A percentile compares a stretch with the other conserved stretches of the same genome.
Conservation (phyloP, 2,797 vertebrate genomes). For the Botia almorhae region DNA sequence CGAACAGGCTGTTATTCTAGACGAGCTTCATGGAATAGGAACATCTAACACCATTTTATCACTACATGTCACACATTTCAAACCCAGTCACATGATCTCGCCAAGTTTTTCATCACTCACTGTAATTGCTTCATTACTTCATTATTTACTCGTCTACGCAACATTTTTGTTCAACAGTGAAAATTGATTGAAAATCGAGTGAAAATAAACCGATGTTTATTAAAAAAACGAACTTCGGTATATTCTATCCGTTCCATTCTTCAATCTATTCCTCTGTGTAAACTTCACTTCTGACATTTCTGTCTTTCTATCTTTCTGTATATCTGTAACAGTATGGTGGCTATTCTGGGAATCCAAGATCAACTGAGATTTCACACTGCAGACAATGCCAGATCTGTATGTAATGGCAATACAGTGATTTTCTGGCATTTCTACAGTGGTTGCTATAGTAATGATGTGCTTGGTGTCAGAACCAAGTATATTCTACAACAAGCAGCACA, state of each 20-base stretch:
- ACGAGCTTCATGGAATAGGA: background rate
- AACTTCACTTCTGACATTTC: background rate
- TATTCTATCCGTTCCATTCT: background rate
- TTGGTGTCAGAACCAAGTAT: slow-evolving; percentile 12
- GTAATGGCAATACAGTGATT: slow-evolving; percentile 14
- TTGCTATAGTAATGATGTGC: slow-evolving; percentile 4
- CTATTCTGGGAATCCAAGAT: slow-evolving; percentile 17
- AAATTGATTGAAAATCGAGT: background rate
- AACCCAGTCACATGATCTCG: background rate
- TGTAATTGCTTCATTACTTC: too few species aligned
- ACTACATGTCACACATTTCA: background rate
- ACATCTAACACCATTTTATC: background rate
- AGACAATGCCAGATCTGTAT: background rate
- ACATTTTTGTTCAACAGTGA: background rate
- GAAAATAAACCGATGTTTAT: too few species aligned
- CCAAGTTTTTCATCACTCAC: background rate
- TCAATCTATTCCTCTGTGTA: background rate
- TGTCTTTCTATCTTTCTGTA: background rate
- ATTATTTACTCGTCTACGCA: too few species aligned
- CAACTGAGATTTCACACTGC: background rate
- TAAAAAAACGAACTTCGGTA: too few species aligned
- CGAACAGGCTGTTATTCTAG: background rate
- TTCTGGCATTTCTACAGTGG: slow-evolving; percentile 21
- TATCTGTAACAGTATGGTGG: background rate
- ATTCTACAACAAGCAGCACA: slow-evolving; percentile 12